Evolutionary conservation across 2,888 invertebrate species (phyloP), one percentile per base, ranked within the genome.

Genomic region (Microplitis deprimator): DNA sequence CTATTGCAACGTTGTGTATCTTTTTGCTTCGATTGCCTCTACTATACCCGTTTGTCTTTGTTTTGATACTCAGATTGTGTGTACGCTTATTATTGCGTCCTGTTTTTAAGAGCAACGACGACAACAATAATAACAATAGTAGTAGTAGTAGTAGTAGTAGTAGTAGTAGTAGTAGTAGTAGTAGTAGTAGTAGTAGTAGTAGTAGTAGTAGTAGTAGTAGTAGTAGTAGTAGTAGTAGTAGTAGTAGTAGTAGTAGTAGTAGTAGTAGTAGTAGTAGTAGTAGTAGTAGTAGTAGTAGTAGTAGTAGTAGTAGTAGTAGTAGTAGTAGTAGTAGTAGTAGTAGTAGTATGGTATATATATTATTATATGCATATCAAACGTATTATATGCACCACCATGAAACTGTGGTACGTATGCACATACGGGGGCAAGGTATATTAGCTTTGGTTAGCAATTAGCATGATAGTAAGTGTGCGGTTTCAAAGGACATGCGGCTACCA

Each of bases 381-480:
- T 68, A 50, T 50, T 20, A 59, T 73, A 72, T 59, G 40, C 65
- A 62, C 5, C 62, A 20, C 62, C 62, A 62, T 20, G n/a, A 62
- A 62, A 62, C 20, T 17, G 20, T 50, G 17, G 59, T 41, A 29
- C 20, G 62, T 77, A 81, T 82, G 71, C 82, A 82, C 80, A 81
- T 80, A 80, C 80, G 79, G 73, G 50, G 73, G 65, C 76, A 73
- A 50, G 69, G 61, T 75, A 70, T 62, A 80, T 80, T 79, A 80
- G 79, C 79, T 81, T 81, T 81, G 81, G 64, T 79, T 82, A 79
- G 78, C 80, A 82, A 82, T 82, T 79, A 79, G 82, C 70, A 77
- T 76, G 78, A 76, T 76, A 62, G 16, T 7, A 16, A 62, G 67
- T 70, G 59, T 61, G 71, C 61, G 50, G 71, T 76, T 76, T 71